A percentile compares a stretch with the other conserved stretches of the same genome.
phyloP scores from a whole-genome alignment of 2,888 invertebrate species.

The Scaptomyza cyrtandrae region DNA sequence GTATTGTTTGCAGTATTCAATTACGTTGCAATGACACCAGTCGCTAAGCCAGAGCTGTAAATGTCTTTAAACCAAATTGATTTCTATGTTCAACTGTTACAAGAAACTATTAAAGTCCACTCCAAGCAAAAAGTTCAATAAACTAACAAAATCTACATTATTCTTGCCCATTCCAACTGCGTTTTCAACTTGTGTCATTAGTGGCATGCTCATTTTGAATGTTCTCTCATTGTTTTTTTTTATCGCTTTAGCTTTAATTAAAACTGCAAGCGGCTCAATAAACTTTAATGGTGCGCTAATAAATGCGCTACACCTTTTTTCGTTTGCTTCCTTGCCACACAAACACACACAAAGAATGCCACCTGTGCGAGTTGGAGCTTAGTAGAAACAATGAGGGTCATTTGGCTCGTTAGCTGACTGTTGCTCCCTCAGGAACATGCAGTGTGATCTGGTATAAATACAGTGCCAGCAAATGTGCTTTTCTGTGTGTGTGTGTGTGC shows the following conservation, averaged over 20 bases:
- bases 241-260: slow-evolving; percentile 43
- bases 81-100: too few species aligned
- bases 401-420: slow-evolving; percentile 30
- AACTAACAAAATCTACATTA: not conserved
- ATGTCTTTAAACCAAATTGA: too few species aligned
- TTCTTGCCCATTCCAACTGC: too few species aligned
- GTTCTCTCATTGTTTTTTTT: slow-evolving; percentile 8
- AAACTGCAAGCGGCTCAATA: slow-evolving; percentile 34
- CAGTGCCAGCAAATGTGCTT: slow-evolving; percentile 47
- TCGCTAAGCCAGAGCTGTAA: too few species aligned
- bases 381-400: slow-evolving; percentile 34
- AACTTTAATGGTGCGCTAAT: slow-evolving; percentile 52
- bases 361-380: slow-evolving; percentile 8
- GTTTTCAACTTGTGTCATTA: slow-evolving; percentile 33
- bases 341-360: slow-evolving; percentile 5
- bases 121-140: not conserved
- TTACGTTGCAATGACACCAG: slow-evolving; percentile 45
- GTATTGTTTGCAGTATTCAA: slow-evolving; percentile 24
- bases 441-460: not conserved
- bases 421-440: slow-evolving; percentile 26
- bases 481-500: slow-evolving; percentile 47
- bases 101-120: not conserved
- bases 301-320: slow-evolving; percentile 46
- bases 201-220: not conserved
- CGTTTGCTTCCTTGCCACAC: slow-evolving; percentile 1